Conservation (phyloP, 2,113 vertebrate species). For the Callocephalon fimbriatum region DNA sequence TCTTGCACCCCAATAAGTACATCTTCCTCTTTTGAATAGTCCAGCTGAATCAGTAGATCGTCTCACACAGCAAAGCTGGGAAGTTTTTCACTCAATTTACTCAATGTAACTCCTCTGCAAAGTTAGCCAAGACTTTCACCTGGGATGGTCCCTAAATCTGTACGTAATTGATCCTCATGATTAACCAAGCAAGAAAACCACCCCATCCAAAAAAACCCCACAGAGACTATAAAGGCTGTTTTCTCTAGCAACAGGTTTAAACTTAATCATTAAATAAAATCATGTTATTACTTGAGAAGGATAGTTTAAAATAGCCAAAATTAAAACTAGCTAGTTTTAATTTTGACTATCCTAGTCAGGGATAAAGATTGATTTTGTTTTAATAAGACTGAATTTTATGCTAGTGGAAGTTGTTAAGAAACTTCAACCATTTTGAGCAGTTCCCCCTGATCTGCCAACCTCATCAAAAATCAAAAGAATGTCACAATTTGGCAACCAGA, state of each 20-base stretch:
- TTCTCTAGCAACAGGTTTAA: neutral
- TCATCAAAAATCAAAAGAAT: neutral
- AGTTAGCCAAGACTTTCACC: neutral
- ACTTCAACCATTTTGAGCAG: neutral
- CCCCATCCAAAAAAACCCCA: rapidly evolving
- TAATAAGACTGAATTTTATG: neutral
- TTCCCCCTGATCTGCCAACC: neutral
- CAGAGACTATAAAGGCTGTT: neutral
- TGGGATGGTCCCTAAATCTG: neutral
- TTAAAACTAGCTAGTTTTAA: neutral
- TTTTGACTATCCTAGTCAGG: too few relatives aligned
- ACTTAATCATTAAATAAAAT: neutral
- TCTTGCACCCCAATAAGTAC: neutral
- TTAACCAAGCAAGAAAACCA: neutral
- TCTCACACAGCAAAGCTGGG: neutral
- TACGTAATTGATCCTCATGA: neutral
- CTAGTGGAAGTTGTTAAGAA: neutral
- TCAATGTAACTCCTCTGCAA: neutral
- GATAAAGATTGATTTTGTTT: neutral
- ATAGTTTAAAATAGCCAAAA: neutral
- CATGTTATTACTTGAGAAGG: neutral
- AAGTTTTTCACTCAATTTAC: neutral
- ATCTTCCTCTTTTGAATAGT: neutral
- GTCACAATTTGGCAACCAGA: neutral
- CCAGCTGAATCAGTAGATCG: neutral